phyloP scores from a whole-genome alignment of 2,797 vertebrate species.

The Otolemur crassicaudatus region DNA sequence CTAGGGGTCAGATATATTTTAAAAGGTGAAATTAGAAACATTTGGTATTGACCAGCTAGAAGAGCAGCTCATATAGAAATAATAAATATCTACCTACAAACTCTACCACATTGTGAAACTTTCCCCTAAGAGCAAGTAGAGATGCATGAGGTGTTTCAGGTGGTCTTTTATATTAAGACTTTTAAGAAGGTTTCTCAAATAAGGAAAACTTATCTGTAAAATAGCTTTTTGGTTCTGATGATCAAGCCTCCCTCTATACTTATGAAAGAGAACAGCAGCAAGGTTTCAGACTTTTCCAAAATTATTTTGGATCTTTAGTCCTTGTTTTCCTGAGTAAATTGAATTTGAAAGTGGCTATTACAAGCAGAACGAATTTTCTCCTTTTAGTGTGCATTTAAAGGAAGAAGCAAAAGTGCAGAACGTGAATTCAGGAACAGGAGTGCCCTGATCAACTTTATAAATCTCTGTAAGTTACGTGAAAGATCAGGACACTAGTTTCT shows the following conservation, averaged over 20 bases:
- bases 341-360: slow-evolving; percentile 14
- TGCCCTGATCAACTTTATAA: not conserved
- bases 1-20: slow-evolving; percentile 63
- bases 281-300: not conserved
- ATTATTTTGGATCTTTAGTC: not conserved
- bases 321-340: not conserved
- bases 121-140: not conserved
- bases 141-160: not conserved
- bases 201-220: slow-evolving; percentile 9
- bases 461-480: not conserved
- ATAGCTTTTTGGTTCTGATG: not conserved
- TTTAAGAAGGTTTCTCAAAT: slow-evolving; percentile 20
- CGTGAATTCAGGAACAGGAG: not conserved
- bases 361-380: not conserved
- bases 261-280: not conserved
- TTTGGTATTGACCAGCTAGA: not conserved
- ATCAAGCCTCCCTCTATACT: not conserved
- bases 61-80: slow-evolving; percentile 33
- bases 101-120: slow-evolving; percentile 38
- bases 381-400: slow-evolving; percentile 35
- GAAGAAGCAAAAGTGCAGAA: not conserved
- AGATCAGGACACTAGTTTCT: not conserved
- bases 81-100: slow-evolving; percentile 41
- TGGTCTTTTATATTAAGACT: not conserved
- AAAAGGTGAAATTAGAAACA: slow-evolving; percentile 64